phyloP scores from a whole-genome alignment of 1,140 invertebrate species.

The Atta colombica region DNA sequence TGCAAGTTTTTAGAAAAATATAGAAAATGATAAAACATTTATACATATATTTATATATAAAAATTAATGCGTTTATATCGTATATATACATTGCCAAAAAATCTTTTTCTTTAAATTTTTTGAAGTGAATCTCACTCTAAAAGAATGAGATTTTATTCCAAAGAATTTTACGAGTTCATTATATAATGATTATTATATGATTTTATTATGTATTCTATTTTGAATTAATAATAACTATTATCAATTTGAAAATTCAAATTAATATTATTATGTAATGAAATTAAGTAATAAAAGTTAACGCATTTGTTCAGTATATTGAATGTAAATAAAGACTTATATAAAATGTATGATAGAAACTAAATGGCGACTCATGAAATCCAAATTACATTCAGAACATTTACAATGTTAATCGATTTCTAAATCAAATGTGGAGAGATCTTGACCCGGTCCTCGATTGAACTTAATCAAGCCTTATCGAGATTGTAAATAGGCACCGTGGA shows the following conservation, averaged over 20 bases:
- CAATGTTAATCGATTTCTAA: not conserved
- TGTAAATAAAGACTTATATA: not conserved
- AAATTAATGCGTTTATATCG: not conserved
- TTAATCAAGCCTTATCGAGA: not conserved
- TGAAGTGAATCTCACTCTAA: too few relatives aligned
- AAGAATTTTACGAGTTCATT: not conserved
- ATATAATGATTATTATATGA: not conserved
- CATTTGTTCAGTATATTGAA: not conserved
- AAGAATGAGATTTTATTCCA: too few relatives aligned
- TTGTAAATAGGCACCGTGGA: not conserved
- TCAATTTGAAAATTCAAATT: slow-evolving; percentile 1
- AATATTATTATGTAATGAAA: not conserved
- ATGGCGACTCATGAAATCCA: slow-evolving; percentile 8
- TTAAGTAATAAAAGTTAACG: not conserved
- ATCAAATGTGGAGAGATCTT: slow-evolving; percentile 28
- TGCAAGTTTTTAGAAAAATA: not conserved
- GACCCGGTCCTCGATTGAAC: slow-evolving; percentile 30
- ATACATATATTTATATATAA: too few relatives aligned
- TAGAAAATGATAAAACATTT: not conserved
- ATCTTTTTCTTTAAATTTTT: not conserved
- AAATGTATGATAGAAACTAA: not conserved
- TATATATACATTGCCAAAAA: not conserved
- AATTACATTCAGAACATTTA: not conserved
- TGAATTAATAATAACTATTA: not conserved
- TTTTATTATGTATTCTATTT: not conserved